Evolutionary conservation across 2,797 vertebrate genomes (phyloP).

Genomic region (Tadarida brasiliensis): DNA sequence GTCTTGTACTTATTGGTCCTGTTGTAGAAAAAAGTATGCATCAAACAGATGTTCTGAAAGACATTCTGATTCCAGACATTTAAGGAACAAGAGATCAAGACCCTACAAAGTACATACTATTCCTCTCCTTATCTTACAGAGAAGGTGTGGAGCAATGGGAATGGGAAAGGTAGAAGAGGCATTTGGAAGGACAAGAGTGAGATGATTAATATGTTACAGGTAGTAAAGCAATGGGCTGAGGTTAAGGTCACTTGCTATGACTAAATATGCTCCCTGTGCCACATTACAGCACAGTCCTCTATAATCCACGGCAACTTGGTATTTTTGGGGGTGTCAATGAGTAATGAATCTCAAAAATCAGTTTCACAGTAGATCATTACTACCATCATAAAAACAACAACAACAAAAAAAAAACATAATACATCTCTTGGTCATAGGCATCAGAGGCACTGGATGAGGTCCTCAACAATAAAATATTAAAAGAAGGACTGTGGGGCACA

Average conservation of each 20-base stretch:
- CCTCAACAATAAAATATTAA: background rate
- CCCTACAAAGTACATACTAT: background rate
- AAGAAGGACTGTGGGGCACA: background rate
- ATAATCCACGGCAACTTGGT: background rate
- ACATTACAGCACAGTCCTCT: background rate
- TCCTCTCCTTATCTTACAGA: background rate
- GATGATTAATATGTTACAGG: background rate
- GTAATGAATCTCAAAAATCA: background rate
- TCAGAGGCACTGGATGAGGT: background rate
- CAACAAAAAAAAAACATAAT: background rate
- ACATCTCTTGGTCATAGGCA: background rate
- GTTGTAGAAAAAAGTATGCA: background rate
- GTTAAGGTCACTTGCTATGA: background rate
- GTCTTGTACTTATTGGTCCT: background rate
- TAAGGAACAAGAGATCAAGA: background rate
- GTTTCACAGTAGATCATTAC: background rate
- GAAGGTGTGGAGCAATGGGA: background rate
- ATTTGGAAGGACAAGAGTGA: background rate
- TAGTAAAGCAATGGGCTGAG: background rate
- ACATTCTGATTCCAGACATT: background rate
- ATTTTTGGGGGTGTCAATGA: background rate
- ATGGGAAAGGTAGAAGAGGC: background rate
- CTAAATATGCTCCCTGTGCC: background rate
- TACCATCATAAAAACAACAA: background rate
- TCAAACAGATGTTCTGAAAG: background rate